Conservation (phyloP, 2,888 invertebrate species). For the Orchesellides sinensis region DNA sequence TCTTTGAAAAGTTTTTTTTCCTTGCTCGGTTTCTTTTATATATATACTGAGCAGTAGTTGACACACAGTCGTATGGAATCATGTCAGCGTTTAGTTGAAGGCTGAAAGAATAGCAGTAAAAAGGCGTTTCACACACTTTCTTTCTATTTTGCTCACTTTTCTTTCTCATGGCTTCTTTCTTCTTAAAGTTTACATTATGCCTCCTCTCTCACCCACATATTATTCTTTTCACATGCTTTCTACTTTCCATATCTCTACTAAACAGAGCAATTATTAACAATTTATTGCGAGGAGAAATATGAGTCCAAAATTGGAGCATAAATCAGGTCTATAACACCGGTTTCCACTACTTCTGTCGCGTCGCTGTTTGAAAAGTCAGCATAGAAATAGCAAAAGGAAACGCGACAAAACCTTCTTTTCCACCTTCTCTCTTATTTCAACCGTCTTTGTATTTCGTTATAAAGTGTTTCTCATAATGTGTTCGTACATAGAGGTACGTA, state of each 20-base stretch:
- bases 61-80: not conserved
- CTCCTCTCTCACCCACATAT: constrained; percentile 28
- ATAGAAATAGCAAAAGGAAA: not conserved
- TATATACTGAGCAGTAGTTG: not conserved
- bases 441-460: too few relatives aligned
- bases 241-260: constrained; percentile 31
- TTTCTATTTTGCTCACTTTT: not conserved
- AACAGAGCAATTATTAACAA: constrained; percentile 58
- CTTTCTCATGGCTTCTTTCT: constrained; percentile 7
- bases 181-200: constrained; percentile 31
- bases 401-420: constrained; percentile 7
- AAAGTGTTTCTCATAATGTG: too few relatives aligned
- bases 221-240: constrained; percentile 15
- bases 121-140: constrained; percentile 36
- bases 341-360: not conserved
- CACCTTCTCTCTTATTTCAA: not conserved
- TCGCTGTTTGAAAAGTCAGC: not conserved
- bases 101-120: constrained; percentile 18
- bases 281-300: constrained; percentile 55
- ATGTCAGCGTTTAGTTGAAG: not conserved
- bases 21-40: not conserved
- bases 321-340: constrained; percentile 37
- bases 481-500: too few relatives aligned
- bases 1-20: constrained; percentile 24
- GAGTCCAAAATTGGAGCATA: constrained; percentile 58